Conservation (phyloP, 2,113 vertebrate genomes). For the Pheucticus melanocephalus region DNA sequence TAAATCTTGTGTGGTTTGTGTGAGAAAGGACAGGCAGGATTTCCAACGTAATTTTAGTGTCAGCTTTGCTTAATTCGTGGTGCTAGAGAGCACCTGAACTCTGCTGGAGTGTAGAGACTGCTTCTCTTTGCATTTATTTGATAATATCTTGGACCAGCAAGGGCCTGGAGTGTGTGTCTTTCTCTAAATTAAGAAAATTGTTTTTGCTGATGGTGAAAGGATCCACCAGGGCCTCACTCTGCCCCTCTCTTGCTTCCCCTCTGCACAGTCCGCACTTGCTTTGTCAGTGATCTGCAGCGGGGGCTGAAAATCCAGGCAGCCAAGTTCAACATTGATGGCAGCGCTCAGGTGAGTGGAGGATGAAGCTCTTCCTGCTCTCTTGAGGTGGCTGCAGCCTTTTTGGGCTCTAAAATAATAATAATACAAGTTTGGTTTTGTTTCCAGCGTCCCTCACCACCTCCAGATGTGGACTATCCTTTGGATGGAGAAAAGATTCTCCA, state of each 20-base stretch:
- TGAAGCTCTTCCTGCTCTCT: not conserved
- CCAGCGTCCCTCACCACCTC: slow-evolving; percentile 87
- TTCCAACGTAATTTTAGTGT: not conserved
- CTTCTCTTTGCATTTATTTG: not conserved
- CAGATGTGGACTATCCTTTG: slow-evolving; percentile 91
- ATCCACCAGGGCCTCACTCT: not conserved
- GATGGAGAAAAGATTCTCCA: slow-evolving; percentile 96
- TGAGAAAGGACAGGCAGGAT: not conserved
- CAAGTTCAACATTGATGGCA: slow-evolving; percentile 92
- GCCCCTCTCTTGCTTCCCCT: not conserved
- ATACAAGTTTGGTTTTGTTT: not conserved
- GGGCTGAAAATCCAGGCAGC: slow-evolving; percentile 94
- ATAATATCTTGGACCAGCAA: not conserved
- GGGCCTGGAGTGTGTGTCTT: not conserved
- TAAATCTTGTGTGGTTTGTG: not conserved
- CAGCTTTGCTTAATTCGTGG: not conserved
- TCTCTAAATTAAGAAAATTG: not conserved
- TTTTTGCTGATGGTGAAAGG: not conserved
- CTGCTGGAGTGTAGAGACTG: not conserved
- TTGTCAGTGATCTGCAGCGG: slow-evolving; percentile 92
- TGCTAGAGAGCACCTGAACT: not conserved
- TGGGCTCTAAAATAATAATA: not conserved
- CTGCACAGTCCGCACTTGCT: slow-evolving; percentile 88
- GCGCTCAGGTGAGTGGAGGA: slow-evolving; percentile 80
- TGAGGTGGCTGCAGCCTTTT: not conserved